Evolutionary conservation across 2,797 vertebrate species (phyloP), one percentile per base, ranked within the genome.

Genomic region (Mormyrops attenuatus): DNA sequence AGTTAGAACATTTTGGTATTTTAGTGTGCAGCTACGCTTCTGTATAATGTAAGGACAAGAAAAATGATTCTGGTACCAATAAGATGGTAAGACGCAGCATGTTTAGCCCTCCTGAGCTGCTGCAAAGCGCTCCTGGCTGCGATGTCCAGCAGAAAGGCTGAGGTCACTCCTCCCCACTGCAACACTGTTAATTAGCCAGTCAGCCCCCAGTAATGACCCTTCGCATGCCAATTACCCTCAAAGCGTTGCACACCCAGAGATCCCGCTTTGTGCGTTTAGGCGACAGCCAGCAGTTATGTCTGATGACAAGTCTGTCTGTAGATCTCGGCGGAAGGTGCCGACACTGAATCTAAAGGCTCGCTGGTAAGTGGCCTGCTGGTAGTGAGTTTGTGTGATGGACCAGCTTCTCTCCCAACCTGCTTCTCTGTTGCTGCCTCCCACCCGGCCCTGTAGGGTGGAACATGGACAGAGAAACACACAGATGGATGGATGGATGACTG

Each of bases 161-260:
- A 53, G 20, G 87, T 8, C 90, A 93, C 89, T 22, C 38, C 0
- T 60, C 77, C 86, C 34, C 30, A 11, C 80, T 89, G 90, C 88
- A 93, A 89, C 91, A 55, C 92, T 93, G 91, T 92, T 69, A 93
- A 94, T 94, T 95, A 94, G 92, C 91, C 90, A 87, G 80, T 77
- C 92, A 34, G 26, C 26, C 26, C 89, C 90, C 94, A 93, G 94
- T 94, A 94, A 91, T 91, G 91, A 90, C 91, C 91, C 90, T 92
- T 92, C 90, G 88, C 52, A 90, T 91, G 94, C 92, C 93, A 95
- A 93, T 95, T 95, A 92, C 89, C 92, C 93, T 90, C 90, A 80
- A 90, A 90, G 95, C 91, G 90, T 93, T 87, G 85, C 89, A 66
- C 11, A 63, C 13, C 47, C 41, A 50, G 30, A 50, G 41, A 15